A percentile compares a stretch with the other conserved stretches of the same genome.
phyloP scores from a whole-genome alignment of 2,797 vertebrate species.

The Brachyrhaphis roseni region DNA sequence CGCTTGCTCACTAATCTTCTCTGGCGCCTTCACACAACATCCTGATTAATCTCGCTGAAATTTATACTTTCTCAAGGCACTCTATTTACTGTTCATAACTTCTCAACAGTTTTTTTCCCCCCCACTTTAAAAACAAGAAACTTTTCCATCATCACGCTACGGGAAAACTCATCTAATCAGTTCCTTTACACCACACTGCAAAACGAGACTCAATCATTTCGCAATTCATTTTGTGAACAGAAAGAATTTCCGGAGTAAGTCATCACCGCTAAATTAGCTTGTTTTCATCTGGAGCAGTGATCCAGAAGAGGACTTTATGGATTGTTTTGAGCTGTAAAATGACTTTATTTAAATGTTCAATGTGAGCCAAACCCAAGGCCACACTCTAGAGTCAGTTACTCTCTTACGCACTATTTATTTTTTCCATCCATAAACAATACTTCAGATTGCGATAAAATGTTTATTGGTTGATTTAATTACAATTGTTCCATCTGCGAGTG shows the following conservation, averaged over 20 bases:
- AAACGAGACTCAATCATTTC: background rate
- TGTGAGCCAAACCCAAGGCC: too few species aligned
- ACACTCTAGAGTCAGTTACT: too few species aligned
- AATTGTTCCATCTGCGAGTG: too few species aligned
- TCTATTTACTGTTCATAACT: background rate
- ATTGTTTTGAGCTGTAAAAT: background rate
- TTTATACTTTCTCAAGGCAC: background rate
- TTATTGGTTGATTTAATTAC: too few species aligned
- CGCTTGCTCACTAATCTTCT: background rate
- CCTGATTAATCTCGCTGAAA: background rate
- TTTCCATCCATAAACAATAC: too few species aligned
- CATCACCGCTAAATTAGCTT: background rate
- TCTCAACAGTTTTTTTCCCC: background rate
- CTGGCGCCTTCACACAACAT: background rate
- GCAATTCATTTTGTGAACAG: background rate
- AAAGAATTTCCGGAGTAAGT: background rate
- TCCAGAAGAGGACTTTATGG: background rate
- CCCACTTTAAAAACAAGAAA: background rate
- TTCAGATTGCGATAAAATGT: too few species aligned
- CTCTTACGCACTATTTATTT: too few species aligned
- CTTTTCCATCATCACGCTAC: background rate
- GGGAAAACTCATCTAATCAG: background rate
- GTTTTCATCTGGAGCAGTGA: background rate
- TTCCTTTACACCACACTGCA: background rate
- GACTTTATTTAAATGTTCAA: background rate